phyloP scores from a whole-genome alignment of 2,888 invertebrate species.

The Pedicia rivosa region DNA sequence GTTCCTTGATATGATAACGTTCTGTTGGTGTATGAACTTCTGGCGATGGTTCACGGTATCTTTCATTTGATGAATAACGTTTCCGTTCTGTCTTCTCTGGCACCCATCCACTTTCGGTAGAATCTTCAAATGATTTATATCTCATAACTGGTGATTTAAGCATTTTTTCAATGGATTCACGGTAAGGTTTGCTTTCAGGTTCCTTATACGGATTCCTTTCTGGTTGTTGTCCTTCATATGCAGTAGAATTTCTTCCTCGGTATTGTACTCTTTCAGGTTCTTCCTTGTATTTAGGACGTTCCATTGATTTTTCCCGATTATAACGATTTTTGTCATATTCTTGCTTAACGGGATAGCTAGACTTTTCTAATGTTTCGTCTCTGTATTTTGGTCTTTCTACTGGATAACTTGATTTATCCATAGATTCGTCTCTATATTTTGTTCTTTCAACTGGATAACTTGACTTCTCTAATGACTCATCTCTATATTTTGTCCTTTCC shows the following conservation, averaged over 20 bases:
- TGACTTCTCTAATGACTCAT: constrained; percentile 1
- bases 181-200: constrained; percentile 29
- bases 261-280: constrained; percentile 7
- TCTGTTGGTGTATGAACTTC: constrained; percentile 1
- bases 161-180: constrained; percentile 31
- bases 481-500: constrained; percentile 16
- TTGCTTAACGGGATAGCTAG: constrained; percentile 21
- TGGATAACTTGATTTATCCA: constrained; percentile 18
- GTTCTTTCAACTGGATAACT: constrained; percentile 21
- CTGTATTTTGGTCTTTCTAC: constrained; percentile 16
- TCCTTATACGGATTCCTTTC: constrained; percentile 30
- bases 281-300: constrained; percentile 5
- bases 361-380: constrained; percentile 8
- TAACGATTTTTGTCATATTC: constrained; percentile 12
- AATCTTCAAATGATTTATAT: constrained; percentile 22
- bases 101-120: background rate
- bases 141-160: constrained; percentile 30
- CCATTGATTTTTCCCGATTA: constrained; percentile 2
- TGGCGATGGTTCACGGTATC: constrained; percentile 2
- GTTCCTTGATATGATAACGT: background rate
- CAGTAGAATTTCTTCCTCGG: background rate
- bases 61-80: constrained; percentile 1
- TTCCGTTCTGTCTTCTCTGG: background rate
- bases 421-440: constrained; percentile 12
- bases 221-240: background rate